Evolutionary conservation across 2,797 vertebrate species (phyloP).

Genomic region (Gymnothorax javanicus): DNA sequence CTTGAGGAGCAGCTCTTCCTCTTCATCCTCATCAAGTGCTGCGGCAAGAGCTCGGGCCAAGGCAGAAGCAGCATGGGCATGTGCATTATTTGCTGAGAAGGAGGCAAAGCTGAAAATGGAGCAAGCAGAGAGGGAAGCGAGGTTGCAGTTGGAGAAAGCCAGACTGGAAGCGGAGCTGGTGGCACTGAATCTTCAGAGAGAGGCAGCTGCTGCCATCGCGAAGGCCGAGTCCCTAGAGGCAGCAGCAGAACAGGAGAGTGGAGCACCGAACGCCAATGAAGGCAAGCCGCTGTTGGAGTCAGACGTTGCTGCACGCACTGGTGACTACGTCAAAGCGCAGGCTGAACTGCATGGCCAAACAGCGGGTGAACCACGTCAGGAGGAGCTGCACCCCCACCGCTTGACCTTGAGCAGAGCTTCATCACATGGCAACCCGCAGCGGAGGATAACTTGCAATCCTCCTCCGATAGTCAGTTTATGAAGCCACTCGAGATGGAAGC

Average conservation of each 20-base stretch:
- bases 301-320: too few relatives aligned
- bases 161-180: constrained; percentile 30
- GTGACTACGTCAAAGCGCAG: background rate
- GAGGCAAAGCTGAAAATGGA: constrained; percentile 30
- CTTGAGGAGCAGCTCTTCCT: too few relatives aligned
- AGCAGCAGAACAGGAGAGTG: background rate
- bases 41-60: constrained; percentile 31
- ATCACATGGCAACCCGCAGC: too few relatives aligned
- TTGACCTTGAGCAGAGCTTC: too few relatives aligned
- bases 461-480: too few relatives aligned
- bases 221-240: constrained; percentile 35
- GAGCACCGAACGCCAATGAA: background rate
- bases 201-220: constrained; percentile 26
- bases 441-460: too few relatives aligned
- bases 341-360: background rate
- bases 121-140: constrained; percentile 30
- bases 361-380: too few relatives aligned
- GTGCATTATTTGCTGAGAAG: constrained; percentile 13
- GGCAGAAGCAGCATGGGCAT: constrained; percentile 34
- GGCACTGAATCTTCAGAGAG: constrained; percentile 20
- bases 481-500: too few relatives aligned
- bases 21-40: constrained; percentile 22
- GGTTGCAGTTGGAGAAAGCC: too few relatives aligned
- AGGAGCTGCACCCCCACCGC: too few relatives aligned
- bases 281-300: background rate